A percentile compares a stretch with the other conserved stretches of the same genome.
Conservation (phyloP, 1,140 invertebrate genomes). For the Pseudomyrmex pallidus region DNA sequence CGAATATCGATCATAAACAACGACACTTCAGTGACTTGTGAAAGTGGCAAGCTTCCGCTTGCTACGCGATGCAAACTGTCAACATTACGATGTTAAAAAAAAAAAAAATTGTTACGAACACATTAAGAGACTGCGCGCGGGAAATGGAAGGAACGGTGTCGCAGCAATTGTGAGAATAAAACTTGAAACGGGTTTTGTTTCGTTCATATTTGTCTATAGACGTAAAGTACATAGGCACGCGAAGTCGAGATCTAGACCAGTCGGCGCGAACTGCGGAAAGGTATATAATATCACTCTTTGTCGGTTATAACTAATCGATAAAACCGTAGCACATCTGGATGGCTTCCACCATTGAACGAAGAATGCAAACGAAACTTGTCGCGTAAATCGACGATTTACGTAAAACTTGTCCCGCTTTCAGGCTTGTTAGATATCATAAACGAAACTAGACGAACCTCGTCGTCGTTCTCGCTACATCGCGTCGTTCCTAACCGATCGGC, state of each 20-base stretch:
- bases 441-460: background rate
- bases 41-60: background rate
- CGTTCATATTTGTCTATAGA: background rate
- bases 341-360: too few species aligned
- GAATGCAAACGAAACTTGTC: too few species aligned
- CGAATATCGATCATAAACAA: conserved; percentile 10
- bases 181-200: background rate
- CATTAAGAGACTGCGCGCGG: background rate
- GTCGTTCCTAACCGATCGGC: conserved; percentile 7
- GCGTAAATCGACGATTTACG: background rate
- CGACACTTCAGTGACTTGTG: conserved; percentile 15
- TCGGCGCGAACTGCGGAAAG: background rate
- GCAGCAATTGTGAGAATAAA: conserved; percentile 14
- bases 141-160: background rate
- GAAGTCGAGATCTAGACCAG: conserved; percentile 38
- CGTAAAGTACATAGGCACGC: conserved; percentile 19
- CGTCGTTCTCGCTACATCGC: background rate
- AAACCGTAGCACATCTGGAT: background rate
- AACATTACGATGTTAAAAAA: background rate
- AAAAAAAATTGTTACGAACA: background rate
- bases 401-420: background rate
- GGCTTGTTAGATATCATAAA: background rate
- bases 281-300: conserved; percentile 7
- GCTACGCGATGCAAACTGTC: background rate
- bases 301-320: conserved; percentile 47